Base-by-base conservation (phyloP, 2,797 vertebrate species). In the Melanotaenia trifasciata region DNA sequence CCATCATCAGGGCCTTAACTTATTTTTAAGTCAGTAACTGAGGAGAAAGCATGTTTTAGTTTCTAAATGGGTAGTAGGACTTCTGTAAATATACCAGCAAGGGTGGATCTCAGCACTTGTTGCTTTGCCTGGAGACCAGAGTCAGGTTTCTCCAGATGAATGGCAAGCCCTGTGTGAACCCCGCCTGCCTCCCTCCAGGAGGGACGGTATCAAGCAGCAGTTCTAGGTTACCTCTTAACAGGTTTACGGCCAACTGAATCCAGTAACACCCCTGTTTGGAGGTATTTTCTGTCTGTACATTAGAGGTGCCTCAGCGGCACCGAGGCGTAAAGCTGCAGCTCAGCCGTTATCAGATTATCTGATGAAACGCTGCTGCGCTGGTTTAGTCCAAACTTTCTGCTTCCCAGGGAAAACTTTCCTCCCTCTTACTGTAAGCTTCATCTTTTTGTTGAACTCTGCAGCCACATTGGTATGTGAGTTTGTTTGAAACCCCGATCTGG, bases 81-180 rank as follows among this genome's bases (percentile, higher is more conserved):
- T 51, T 80, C 74, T 89, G 83, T 84, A 87, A 89, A 93, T 89
- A 80, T 62, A 85, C 70, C 26, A 2, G 50, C 64, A 70, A 26
- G 84, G 67, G 74, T 78, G 78, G 75, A 82, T 75, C 66, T 88
- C 88, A 76, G 89, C 82, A 86, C 89, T 90, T 90, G 83, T 78
- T 84, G 81, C 80, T 58, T 63, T 45, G 77, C 76, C 61, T 64
- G 65, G 40, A 80, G 74, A 81, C 81, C 64, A 59, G 70, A 85
- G 81, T 61, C 86, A 87, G 69, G 87, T 92, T 93, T 87, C 87
- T 43, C 74, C 33, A 50, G 57, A 87, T 93, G 83, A 93, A 92
- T 93, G 87, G 81, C 81, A 54, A 73, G 53, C 78, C 76, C 85
- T 91, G 90, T 91, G 85, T 85, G 85, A 74, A 64, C 66, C 33